These are phyloP conservation scores for Thereva nobilitata DNA, from an alignment of 2,888 invertebrate species.

Conservation along the genomic window DNA sequence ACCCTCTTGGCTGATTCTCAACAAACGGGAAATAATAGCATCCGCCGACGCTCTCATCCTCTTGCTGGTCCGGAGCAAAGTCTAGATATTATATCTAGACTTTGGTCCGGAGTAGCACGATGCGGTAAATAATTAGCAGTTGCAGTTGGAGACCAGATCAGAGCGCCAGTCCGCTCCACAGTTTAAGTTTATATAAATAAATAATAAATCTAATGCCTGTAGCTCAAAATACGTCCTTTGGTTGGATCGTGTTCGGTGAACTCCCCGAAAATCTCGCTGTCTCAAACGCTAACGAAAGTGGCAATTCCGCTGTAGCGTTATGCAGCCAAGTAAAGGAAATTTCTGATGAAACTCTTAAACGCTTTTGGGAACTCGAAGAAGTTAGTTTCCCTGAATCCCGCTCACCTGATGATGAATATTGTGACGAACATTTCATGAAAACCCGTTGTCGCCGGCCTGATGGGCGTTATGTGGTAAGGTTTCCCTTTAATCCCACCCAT, in stretches of 20 bases:
- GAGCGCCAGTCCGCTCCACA: too few species aligned
- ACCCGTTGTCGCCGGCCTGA: background rate
- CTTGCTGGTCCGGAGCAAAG: too few species aligned
- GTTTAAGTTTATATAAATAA: too few species aligned
- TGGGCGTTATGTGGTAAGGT: background rate
- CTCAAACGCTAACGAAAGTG: background rate
- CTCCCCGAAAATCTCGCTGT: background rate
- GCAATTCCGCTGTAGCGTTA: background rate
- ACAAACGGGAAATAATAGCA: too few species aligned
- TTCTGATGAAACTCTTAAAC: background rate
- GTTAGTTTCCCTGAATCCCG: background rate
- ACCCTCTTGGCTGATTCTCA: too few species aligned
- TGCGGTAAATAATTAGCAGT: too few species aligned
- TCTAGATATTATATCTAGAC: too few species aligned
- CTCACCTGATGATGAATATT: background rate
- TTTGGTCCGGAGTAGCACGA: too few species aligned
- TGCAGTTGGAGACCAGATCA: too few species aligned
- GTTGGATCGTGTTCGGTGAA: constrained; percentile 10
- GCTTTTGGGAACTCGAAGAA: constrained; percentile 15
- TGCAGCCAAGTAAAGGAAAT: background rate
- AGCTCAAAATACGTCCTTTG: too few species aligned
- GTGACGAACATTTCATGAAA: background rate
- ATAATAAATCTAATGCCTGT: too few species aligned
- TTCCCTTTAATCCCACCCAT: background rate
- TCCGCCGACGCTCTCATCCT: too few species aligned